Evolutionary conservation across 2,113 vertebrate genomes (phyloP).

Genomic region (Cyanistes caeruleus): DNA sequence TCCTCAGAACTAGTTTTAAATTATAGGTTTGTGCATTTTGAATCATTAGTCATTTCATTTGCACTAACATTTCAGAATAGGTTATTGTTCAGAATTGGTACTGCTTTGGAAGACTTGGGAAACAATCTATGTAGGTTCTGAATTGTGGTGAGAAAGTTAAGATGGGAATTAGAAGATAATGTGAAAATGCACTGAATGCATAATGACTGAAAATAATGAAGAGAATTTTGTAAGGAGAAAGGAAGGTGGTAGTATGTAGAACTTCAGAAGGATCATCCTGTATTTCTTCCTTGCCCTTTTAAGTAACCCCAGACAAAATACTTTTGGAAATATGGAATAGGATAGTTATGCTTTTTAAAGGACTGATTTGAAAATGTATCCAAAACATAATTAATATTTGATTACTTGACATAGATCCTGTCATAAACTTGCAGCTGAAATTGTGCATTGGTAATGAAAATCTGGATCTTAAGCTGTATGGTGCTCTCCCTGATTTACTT

Average conservation of each 20-base stretch:
- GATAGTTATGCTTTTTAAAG: neutral
- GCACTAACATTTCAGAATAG: neutral
- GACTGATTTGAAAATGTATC: neutral
- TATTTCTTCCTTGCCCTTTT: neutral
- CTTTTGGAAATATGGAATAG: neutral
- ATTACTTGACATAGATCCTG: neutral
- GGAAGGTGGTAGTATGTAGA: neutral
- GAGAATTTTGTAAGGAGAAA: neutral
- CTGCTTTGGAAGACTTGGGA: neutral
- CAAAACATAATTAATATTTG: neutral
- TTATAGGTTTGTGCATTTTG: neutral
- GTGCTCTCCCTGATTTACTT: neutral
- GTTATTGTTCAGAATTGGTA: neutral
- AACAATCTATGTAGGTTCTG: neutral
- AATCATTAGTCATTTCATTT: neutral
- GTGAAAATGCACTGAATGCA: neutral
- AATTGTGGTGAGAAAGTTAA: neutral
- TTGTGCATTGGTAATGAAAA: neutral
- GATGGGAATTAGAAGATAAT: neutral
- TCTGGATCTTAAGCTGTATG: neutral
- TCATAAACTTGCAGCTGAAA: neutral
- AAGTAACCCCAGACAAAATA: neutral
- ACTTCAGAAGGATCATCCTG: neutral
- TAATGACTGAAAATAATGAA: neutral
- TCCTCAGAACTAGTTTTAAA: neutral